Conservation (phyloP, 2,113 vertebrate genomes). For the Marcusenius ussheri region DNA sequence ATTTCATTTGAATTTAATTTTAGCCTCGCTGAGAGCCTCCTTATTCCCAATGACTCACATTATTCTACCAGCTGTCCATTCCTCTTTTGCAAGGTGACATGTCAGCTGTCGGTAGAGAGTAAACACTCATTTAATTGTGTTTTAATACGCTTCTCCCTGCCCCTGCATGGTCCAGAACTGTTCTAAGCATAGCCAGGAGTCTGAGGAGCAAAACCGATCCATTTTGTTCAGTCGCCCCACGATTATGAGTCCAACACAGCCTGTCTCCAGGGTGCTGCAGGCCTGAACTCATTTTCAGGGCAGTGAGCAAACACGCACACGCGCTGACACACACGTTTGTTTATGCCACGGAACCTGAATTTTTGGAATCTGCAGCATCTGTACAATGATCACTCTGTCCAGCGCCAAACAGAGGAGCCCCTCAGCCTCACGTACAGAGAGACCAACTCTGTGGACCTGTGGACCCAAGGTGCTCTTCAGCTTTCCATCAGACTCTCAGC, state of each 20-base stretch:
- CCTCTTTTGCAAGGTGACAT: background rate
- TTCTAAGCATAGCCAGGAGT: background rate
- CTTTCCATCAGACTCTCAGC: background rate
- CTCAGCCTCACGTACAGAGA: slow-evolving; percentile 43
- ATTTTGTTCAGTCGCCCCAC: background rate
- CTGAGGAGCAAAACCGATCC: background rate
- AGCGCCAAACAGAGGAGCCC: slow-evolving; percentile 27
- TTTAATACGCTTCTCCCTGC: slow-evolving; percentile 19
- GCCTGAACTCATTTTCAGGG: background rate
- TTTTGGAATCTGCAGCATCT: background rate
- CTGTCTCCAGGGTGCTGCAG: background rate
- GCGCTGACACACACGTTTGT: background rate
- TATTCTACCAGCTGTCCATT: background rate
- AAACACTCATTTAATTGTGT: slow-evolving; percentile 15
- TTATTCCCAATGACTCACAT: background rate
- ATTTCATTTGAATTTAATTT: background rate
- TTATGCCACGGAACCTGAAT: slow-evolving; percentile 17
- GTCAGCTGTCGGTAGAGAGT: background rate
- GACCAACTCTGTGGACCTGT: slow-evolving; percentile 48
- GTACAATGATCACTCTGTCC: slow-evolving; percentile 52
- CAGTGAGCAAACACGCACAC: background rate
- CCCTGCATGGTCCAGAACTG: background rate
- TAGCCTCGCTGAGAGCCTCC: background rate
- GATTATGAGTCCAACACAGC: background rate
- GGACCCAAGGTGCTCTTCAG: background rate